phyloP scores from a whole-genome alignment of 2,113 vertebrate genomes.

The Carettochelys insculpta region DNA sequence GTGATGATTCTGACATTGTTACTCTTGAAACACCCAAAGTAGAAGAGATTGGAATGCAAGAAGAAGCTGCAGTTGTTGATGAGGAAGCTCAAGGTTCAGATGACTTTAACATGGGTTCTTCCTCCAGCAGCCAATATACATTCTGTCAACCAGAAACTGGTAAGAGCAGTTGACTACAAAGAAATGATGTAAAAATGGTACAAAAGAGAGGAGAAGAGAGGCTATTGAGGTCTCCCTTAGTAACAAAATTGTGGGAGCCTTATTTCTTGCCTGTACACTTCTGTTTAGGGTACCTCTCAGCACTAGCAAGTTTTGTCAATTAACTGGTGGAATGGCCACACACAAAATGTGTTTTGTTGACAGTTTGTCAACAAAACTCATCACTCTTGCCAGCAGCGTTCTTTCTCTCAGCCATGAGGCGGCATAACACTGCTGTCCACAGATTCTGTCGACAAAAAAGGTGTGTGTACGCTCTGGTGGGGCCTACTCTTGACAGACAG shows the following conservation, averaged over 20 bases:
- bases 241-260: background rate
- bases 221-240: background rate
- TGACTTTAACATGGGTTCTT: conserved; percentile 88
- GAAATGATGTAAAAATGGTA: background rate
- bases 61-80: conserved; percentile 68
- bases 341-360: too few species aligned
- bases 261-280: background rate
- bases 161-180: conserved; percentile 65
- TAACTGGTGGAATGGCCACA: too few species aligned
- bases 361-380: too few species aligned
- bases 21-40: conserved; percentile 86
- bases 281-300: background rate
- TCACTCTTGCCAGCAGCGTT: too few species aligned
- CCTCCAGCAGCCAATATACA: conserved; percentile 93
- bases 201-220: background rate
- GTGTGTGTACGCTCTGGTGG: too few species aligned
- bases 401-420: too few species aligned
- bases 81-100: conserved; percentile 63
- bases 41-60: conserved; percentile 77
- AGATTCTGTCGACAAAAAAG: too few species aligned
- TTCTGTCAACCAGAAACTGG: conserved; percentile 88
- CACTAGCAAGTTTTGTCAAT: too few species aligned
- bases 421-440: too few species aligned
- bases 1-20: conserved; percentile 95
- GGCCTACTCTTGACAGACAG: too few species aligned